Evolutionary conservation across 2,888 invertebrate genomes (phyloP).

Genomic region (Creontiades dilutus): DNA sequence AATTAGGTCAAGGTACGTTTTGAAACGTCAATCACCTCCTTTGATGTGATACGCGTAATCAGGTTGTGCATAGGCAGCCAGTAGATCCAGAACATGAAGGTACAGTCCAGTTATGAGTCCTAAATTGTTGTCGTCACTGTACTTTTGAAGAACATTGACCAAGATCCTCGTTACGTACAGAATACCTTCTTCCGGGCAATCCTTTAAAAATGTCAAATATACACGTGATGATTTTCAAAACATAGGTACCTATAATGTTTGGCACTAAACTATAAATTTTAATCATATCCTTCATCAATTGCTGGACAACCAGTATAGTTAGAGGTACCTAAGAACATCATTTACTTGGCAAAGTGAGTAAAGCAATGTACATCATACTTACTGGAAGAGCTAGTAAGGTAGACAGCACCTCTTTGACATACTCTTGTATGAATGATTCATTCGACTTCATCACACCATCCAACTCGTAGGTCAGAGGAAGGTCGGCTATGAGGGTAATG

Average conservation of each 20-base stretch:
- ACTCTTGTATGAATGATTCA: conserved; percentile 85
- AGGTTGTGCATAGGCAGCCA: conserved; percentile 89
- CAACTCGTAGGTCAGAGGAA: conserved; percentile 85
- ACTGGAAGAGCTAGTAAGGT: conserved; percentile 91
- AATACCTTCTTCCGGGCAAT: conserved; percentile 93
- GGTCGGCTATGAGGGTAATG: conserved; percentile 87
- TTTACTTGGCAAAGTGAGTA: too few species aligned
- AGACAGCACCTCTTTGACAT: conserved; percentile 88
- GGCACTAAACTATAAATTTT: too few species aligned
- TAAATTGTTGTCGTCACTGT: conserved; percentile 85
- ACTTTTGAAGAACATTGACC: conserved; percentile 88
- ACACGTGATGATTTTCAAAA: too few species aligned
- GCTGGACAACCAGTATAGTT: too few species aligned
- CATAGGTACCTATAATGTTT: too few species aligned
- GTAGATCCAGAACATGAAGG: conserved; percentile 87
- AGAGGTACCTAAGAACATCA: too few species aligned
- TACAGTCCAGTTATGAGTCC: conserved; percentile 85
- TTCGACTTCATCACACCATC: conserved; percentile 88
- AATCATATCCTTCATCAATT: too few species aligned
- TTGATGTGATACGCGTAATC: conserved; percentile 92
- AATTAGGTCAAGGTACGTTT: too few species aligned
- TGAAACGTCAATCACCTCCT: conserved; percentile 81
- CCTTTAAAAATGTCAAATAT: conserved; percentile 80
- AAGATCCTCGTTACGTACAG: conserved; percentile 89
- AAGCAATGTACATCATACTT: conserved; percentile 75